Evolutionary conservation across 2,888 invertebrate genomes (phyloP), one percentile per base, ranked within the genome.

Genomic region (Apocheima hispidaria): DNA sequence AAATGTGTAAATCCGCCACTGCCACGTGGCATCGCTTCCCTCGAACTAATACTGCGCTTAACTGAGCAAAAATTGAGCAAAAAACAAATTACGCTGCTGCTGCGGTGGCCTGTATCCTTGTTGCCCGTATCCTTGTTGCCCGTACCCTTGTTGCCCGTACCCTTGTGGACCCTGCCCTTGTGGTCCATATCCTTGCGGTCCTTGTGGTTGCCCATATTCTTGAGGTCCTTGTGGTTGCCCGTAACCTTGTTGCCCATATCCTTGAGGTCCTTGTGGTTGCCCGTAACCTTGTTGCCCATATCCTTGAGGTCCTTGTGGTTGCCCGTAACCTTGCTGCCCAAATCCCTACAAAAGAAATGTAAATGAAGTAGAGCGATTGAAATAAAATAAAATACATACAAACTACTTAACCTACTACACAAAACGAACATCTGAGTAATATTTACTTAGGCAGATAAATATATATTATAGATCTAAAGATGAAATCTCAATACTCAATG

Each of bases 51-150:
- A n/a, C n/a, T n/a, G n/a, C n/a, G n/a, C n/a, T 28, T 7, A 7
- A 28, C 28, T 23, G 5, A 23, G 23, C 3, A 30, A 10, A 10
- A 30, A 30, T n/a, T n/a, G 30, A n/a, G n/a, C 33, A n/a, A 3
- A 35, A n/a, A n/a, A 35, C n/a, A n/a, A 35, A n/a, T n/a, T n/a
- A 35, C 33, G 58, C 36, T 65, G 67, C 7, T 16, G 7, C 10
- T 58, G 60, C 3, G 59, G 43, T 7, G 0, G 64, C 2, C 41
- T 54, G 4, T 60, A 57, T 6, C 53, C 35, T 16, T 62, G 63
- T 4, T 59, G 64, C 2, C 41, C 55, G 3, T 60, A 56, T 4
- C 53, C 40, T 16, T 62, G 63, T 4, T 60, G 64, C 2, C 41
- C 55, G 2, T 60, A 57, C 1, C 54, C 41, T 20, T 28, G 30